Evolutionary conservation across 2,797 vertebrate species (phyloP).

Genomic region (Cuculus canorus): DNA sequence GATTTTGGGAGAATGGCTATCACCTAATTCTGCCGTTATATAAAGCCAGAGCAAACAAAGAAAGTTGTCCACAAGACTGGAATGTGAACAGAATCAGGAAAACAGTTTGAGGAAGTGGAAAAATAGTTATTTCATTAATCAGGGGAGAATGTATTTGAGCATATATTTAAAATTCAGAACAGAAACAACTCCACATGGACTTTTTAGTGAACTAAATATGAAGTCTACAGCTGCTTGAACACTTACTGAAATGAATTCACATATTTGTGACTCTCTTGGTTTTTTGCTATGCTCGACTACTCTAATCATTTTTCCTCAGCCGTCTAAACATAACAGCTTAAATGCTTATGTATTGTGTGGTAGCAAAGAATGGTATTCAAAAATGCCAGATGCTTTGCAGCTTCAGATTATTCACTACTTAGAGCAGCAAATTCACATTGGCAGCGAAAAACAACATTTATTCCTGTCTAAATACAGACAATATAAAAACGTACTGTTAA

Average conservation of each 20-base stretch:
- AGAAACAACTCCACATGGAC: neutral
- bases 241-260: constrained; percentile 24
- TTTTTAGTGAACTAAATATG: constrained; percentile 5
- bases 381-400: neutral
- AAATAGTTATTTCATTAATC: neutral
- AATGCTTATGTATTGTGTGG: neutral
- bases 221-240: constrained; percentile 25
- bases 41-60: constrained; percentile 3
- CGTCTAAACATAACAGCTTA: neutral
- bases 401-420: neutral
- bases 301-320: neutral
- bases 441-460: neutral
- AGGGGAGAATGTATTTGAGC: neutral
- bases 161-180: constrained; percentile 14
- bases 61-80: neutral
- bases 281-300: constrained; percentile 12
- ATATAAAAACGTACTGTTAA: neutral
- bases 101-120: neutral
- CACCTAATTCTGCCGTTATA: neutral
- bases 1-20: neutral
- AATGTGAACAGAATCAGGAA: neutral
- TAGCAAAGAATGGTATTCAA: neutral
- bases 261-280: neutral
- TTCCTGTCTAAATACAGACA: neutral
- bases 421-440: neutral